phyloP scores from a whole-genome alignment of 2,113 vertebrate species.

The Nannospalax galili region DNA sequence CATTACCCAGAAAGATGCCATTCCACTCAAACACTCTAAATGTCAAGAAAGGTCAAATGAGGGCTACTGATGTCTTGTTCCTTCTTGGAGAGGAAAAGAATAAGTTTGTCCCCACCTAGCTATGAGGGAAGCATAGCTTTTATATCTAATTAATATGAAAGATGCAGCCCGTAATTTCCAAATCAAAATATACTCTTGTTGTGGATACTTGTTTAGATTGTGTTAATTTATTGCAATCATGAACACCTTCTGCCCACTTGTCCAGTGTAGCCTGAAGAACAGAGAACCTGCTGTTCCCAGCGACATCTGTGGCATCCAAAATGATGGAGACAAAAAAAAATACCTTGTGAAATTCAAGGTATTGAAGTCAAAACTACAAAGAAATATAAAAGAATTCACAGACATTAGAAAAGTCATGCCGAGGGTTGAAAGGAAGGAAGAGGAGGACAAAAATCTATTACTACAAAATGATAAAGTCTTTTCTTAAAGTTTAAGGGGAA shows the following conservation, averaged over 20 bases:
- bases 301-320: neutral
- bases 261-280: neutral
- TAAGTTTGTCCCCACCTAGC: neutral
- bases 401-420: constrained; percentile 81
- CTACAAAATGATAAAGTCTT: constrained; percentile 89
- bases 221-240: neutral
- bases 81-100: neutral
- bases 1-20: neutral
- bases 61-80: rapidly evolving
- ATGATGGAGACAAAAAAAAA: constrained; percentile 60
- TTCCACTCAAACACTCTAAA: neutral
- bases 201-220: neutral
- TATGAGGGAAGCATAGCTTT: neutral
- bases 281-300: neutral
- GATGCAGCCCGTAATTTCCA: neutral
- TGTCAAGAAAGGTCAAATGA: neutral
- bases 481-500: constrained; percentile 88
- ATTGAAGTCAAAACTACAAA: constrained; percentile 83
- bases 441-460: constrained; percentile 87
- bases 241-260: neutral
- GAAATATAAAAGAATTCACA: constrained; percentile 76
- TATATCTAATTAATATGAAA: neutral
- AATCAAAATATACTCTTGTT: neutral
- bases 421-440: constrained; percentile 81
- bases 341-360: constrained; percentile 74